Evolutionary conservation across 2,888 invertebrate species (phyloP), one percentile per base, ranked within the genome.

Genomic region (Siphonodentalium dalli): DNA sequence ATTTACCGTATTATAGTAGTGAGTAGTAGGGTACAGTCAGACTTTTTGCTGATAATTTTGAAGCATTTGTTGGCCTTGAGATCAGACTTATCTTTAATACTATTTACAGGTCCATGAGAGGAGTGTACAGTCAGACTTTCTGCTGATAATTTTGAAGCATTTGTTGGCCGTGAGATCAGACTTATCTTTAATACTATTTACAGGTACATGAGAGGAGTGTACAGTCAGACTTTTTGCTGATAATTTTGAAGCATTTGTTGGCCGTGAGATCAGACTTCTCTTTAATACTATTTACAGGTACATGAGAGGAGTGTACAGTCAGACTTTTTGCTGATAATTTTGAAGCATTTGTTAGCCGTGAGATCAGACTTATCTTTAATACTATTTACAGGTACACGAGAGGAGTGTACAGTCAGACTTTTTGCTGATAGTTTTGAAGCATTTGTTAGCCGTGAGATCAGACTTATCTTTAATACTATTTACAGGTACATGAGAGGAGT

Each of bases 331-430:
- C 61, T 79, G 63, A 69, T 78, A 23, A 68, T 76, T 23, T 65
- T 79, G 34, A 69, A 68, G 24, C 56, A 63, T 13, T 61, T 79
- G 13, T 54, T 77, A 37, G 27, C 39, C 2, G 57, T 65, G 29
- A 61, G 77, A 28, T 45, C 56, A 44, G 71, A 75, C 40, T 55
- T 74, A 20, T 72, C 72, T 60, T 71, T 79, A 13, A 67, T 80
- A 13, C 54, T 80, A 54, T 79, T 79, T 78, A 78, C 77, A 63
- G 80, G 79, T 6, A 80, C 80, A 6, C 44, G 79, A 37, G 78
- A 80, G n/a, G n/a, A n/a, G n/a, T n/a, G n/a, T n/a, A n/a, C n/a
- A n/a, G n/a, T n/a, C n/a, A n/a, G n/a, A n/a, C n/a, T n/a, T n/a
- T n/a, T n/a, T n/a, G n/a, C n/a, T n/a, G n/a, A n/a, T n/a, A n/a